phyloP scores from a whole-genome alignment of 2,888 invertebrate species.

The Podabrus alpinus region DNA sequence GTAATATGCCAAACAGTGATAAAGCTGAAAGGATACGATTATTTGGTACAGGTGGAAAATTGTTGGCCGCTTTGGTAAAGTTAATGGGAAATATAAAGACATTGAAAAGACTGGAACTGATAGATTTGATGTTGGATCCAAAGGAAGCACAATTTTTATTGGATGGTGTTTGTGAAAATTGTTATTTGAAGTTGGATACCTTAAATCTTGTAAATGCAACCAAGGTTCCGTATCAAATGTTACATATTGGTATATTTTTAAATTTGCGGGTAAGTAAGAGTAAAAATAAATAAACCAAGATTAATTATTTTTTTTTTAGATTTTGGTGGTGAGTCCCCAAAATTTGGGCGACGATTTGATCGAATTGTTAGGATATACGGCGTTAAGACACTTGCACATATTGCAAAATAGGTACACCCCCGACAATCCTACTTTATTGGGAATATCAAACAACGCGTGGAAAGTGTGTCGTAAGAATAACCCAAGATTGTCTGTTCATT shows the following conservation, averaged over 20 bases:
- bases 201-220: conserved; percentile 77
- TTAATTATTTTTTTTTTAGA: conserved; percentile 51
- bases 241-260: conserved; percentile 76
- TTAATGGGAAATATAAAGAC: conserved; percentile 69
- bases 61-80: conserved; percentile 67
- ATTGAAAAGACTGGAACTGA: conserved; percentile 67
- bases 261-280: conserved; percentile 65
- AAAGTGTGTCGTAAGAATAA: conserved; percentile 60
- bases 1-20: conserved; percentile 68
- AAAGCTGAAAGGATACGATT: conserved; percentile 66
- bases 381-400: conserved; percentile 70
- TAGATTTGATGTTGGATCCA: conserved; percentile 75
- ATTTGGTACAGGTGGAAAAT: conserved; percentile 78
- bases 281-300: conserved; percentile 3
- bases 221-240: conserved; percentile 67
- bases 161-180: conserved; percentile 71
- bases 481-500: conserved; percentile 68
- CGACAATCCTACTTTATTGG: conserved; percentile 57
- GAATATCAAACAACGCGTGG: conserved; percentile 59
- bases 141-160: conserved; percentile 71
- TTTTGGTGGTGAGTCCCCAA: conserved; percentile 70
- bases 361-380: conserved; percentile 67
- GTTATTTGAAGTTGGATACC: conserved; percentile 64
- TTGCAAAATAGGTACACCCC: conserved; percentile 74
- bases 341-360: conserved; percentile 76